phyloP scores from a whole-genome alignment of 2,888 invertebrate genomes.

The Orthonychiurus folsomi region DNA sequence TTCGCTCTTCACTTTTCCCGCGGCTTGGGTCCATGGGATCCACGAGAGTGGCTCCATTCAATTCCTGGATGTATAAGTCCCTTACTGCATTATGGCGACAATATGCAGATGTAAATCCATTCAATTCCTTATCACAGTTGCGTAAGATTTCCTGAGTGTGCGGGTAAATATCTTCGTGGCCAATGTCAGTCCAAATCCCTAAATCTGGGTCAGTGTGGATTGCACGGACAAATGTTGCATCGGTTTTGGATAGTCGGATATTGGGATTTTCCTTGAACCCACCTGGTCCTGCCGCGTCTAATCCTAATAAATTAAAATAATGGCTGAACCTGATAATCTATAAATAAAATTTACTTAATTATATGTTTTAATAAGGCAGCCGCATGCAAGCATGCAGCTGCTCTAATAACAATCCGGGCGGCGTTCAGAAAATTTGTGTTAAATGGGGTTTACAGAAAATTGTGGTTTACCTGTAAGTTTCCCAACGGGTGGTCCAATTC shows the following conservation, averaged over 20 bases:
- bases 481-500: neutral
- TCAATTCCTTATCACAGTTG: too few relatives aligned
- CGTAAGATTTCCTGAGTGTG: neutral
- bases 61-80: neutral
- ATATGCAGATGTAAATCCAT: too few relatives aligned
- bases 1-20: neutral
- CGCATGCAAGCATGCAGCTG: too few relatives aligned
- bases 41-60: neutral
- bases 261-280: neutral
- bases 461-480: constrained; percentile 2
- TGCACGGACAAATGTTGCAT: neutral
- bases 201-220: neutral
- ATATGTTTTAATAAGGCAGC: too few relatives aligned
- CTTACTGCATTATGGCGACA: neutral
- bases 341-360: too few relatives aligned
- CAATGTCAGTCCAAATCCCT: neutral
- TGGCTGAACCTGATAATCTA: too few relatives aligned
- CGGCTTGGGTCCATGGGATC: too few relatives aligned
- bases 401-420: too few relatives aligned
- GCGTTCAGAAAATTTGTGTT: too few relatives aligned
- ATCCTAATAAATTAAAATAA: too few relatives aligned
- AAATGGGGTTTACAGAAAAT: neutral
- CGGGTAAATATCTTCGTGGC: neutral
- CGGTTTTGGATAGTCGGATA: neutral
- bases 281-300: neutral